phyloP scores from a whole-genome alignment of 2,888 invertebrate genomes.

The Drosophila gaucha region DNA sequence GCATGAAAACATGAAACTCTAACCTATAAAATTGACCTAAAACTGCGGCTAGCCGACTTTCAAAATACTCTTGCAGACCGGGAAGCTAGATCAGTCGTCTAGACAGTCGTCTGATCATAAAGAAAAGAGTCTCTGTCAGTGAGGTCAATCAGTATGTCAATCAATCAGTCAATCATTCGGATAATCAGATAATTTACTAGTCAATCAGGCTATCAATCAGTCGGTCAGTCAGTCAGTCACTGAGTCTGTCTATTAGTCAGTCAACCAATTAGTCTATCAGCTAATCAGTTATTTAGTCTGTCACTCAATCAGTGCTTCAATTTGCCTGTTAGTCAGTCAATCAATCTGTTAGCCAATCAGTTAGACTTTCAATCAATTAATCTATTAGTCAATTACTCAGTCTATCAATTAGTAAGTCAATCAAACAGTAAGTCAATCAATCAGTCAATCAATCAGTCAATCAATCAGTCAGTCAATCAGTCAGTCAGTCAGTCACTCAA shows the following conservation, averaged over 20 bases:
- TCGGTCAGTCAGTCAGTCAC: not conserved
- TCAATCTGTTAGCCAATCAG: not conserved
- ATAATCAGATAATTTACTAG: too few relatives aligned
- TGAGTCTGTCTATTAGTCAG: not conserved
- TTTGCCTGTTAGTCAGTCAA: not conserved
- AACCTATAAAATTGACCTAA: not conserved
- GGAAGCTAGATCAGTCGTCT: too few relatives aligned
- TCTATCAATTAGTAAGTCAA: not conserved
- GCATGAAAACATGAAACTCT: conserved; percentile 33
- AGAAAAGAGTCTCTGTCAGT: not conserved
- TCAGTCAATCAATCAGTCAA: not conserved
- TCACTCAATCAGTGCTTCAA: not conserved
- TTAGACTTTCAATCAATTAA: not conserved
- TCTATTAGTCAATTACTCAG: not conserved
- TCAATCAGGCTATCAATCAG: not conserved
- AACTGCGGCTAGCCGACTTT: conserved; percentile 10
- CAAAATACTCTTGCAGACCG: conserved; percentile 30
- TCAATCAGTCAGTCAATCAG: not conserved
- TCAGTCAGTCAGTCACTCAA: not conserved
- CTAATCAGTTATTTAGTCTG: not conserved
- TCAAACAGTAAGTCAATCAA: not conserved
- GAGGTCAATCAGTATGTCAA: too few relatives aligned
- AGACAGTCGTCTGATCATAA: too few relatives aligned
- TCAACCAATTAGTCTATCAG: not conserved
- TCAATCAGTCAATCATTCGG: not conserved